Evolutionary conservation across 1,140 invertebrate species (phyloP), one percentile per base, ranked within the genome.

Genomic region (Saccostrea glomerata): DNA sequence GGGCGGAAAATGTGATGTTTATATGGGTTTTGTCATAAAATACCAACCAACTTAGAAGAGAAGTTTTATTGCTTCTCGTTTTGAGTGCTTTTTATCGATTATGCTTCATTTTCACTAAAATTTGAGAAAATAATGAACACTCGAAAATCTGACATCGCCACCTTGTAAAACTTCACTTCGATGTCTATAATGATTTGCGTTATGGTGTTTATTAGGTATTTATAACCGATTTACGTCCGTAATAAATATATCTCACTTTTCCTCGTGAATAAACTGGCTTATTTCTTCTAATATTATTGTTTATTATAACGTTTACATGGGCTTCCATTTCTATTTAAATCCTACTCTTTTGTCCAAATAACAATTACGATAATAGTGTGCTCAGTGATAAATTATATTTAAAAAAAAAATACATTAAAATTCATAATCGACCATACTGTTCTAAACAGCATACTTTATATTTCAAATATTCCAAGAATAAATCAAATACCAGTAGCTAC

Each of bases 101-200:
- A 77, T 77, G 70, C 70, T 77, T 77, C 70, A 77, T 77, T 77
- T 77, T 77, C 70, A 77, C 70, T 77, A 77, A 77, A 77, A 77
- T 77, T 77, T 77, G 70, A 77, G 70, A 77, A 77, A 77, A 77
- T 77, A 77, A 77, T 77, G 70, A 77, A 77, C 70, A 77, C 70
- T 77, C 70, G 11, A 36, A 77, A 77, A 77, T 77, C 70, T 77
- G 70, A 77, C 70, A 77, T 77, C 70, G 13, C 15, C 70, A 25
- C 70, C 23, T 77, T 30, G 25, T 77, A 77, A 77, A 77, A 77
- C 70, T 30, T 77, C 70, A 25, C 30, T 30, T 77, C 30, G 25
- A 15, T 77, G 70, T 77, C 13, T 77, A 77, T 36, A 84, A 55
- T 23, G 36, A 55, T 84, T 54, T 47, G 17, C 54, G 9, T 84